A percentile compares a stretch with the other conserved stretches of the same genome.
Evolutionary conservation across 2,113 vertebrate genomes (phyloP).

Genomic region (Tachysurus fulvidraco): DNA sequence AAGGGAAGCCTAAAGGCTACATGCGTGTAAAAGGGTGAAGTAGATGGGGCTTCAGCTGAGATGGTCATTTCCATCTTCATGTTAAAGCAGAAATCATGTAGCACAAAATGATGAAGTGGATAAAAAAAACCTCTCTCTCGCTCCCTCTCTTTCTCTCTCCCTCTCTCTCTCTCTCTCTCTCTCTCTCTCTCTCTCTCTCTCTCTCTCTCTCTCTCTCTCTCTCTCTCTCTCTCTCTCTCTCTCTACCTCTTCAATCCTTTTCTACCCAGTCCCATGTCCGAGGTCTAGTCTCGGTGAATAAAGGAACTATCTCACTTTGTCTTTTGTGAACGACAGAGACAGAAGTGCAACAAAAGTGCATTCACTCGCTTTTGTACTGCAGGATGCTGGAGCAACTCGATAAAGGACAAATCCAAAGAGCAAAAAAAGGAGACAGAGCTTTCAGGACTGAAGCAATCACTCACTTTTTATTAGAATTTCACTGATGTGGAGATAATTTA

Average conservation of each 20-base stretch:
- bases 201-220: neutral
- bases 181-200: neutral
- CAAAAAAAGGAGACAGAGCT: neutral
- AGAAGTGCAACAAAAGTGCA: neutral
- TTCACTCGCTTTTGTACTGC: neutral
- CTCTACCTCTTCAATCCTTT: neutral
- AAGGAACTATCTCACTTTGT: neutral
- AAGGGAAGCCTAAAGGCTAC: neutral
- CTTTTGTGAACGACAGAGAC: neutral
- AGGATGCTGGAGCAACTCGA: neutral
- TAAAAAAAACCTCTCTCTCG: neutral
- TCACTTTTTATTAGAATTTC: neutral
- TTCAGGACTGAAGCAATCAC: neutral
- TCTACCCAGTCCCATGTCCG: neutral
- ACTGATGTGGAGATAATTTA: neutral
- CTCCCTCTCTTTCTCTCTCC: neutral
- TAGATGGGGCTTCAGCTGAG: neutral
- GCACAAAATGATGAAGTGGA: neutral
- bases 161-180: neutral
- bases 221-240: neutral
- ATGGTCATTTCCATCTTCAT: neutral
- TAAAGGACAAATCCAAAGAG: neutral
- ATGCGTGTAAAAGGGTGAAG: neutral
- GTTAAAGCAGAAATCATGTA: neutral
- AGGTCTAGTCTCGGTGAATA: neutral